Percentiles rank a stretch among this genome's conserved stretches.
Evolutionary conservation across 1,140 invertebrate genomes (phyloP).

Genomic region (Pogonognathellus flavescens): DNA sequence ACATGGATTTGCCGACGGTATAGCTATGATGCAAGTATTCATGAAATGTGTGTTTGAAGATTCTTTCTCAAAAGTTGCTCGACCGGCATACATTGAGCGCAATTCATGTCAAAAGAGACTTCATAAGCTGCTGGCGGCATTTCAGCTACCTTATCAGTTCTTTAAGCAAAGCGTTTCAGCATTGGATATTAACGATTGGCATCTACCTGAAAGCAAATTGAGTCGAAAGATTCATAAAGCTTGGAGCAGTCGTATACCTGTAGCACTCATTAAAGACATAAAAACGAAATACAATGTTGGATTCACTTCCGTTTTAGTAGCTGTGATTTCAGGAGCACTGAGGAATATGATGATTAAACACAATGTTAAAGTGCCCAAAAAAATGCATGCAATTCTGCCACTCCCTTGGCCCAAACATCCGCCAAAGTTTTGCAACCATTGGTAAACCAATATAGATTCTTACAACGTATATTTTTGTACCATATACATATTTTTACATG

Average conservation of each 20-base stretch:
- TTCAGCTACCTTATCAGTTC: conserved; percentile 63
- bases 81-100: conserved; percentile 55
- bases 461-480: neutral
- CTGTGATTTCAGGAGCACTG: conserved; percentile 59
- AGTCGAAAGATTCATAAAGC: conserved; percentile 57
- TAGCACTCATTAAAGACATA: conserved; percentile 59
- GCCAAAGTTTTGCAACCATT: conserved; percentile 62
- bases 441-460: conserved; percentile 45
- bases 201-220: conserved; percentile 62
- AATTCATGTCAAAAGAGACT: conserved; percentile 53
- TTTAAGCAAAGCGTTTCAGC: conserved; percentile 63
- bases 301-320: conserved; percentile 63
- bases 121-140: conserved; percentile 30
- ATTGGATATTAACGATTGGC: conserved; percentile 63
- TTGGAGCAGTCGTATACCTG: conserved; percentile 62
- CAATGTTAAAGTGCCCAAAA: conserved; percentile 58
- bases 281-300: conserved; percentile 58
- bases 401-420: conserved; percentile 65
- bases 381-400: conserved; percentile 65
- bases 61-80: conserved; percentile 57
- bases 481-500: no score
- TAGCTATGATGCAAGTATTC: conserved; percentile 60
- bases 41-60: conserved; percentile 62
- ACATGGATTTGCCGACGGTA: conserved; percentile 63
- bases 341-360: conserved; percentile 62